A percentile compares a stretch with the other conserved stretches of the same genome.
Conservation (phyloP, 2,113 vertebrate species). For the Hypanus sabinus region DNA sequence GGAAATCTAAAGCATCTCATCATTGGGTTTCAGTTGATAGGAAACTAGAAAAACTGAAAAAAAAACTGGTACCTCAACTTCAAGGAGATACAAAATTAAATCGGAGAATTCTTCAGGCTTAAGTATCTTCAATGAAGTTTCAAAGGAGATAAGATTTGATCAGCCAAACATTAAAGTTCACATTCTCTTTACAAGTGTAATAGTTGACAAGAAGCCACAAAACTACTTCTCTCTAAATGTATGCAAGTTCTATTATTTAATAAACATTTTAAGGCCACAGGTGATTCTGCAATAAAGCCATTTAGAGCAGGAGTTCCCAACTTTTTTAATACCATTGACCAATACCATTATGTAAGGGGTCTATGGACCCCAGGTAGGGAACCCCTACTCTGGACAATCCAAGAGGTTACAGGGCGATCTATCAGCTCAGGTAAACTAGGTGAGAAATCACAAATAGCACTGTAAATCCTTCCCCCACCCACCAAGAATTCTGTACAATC, state of each 20-base stretch:
- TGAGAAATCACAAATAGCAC: not conserved
- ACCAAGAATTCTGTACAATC: conserved; percentile 6
- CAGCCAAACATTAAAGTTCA: conserved; percentile 26
- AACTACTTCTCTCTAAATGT: not conserved
- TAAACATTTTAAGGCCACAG: not conserved
- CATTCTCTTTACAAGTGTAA: not conserved
- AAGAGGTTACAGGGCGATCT: not conserved
- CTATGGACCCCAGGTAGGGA: no score
- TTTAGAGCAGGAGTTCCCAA: no score
- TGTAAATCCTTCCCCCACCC: no score
- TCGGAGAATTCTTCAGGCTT: not conserved
- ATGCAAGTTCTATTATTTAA: not conserved
- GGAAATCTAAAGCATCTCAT: not conserved
- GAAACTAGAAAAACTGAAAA: not conserved
- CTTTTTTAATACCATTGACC: no score
- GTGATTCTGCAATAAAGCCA: not conserved
- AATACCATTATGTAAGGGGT: no score
- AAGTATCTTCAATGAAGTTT: not conserved
- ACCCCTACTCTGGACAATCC: not conserved
- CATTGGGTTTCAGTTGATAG: not conserved
- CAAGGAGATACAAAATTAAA: not conserved
- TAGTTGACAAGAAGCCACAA: not conserved
- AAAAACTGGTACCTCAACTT: not conserved
- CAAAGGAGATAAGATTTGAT: not conserved
- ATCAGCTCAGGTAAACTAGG: not conserved